phyloP scores from a whole-genome alignment of 1,140 invertebrate genomes.

The Drosophila pachea region DNA sequence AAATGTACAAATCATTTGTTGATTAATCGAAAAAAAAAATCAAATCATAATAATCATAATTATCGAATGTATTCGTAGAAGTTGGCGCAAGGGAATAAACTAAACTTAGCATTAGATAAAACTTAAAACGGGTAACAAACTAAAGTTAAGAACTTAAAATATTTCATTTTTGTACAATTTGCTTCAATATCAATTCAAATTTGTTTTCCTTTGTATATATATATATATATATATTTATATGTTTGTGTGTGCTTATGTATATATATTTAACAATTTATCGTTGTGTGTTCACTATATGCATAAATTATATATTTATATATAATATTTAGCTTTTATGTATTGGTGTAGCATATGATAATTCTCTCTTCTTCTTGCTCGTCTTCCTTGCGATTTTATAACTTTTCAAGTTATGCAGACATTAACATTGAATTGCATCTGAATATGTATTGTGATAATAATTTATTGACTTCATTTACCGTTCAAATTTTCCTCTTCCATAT shows the following conservation, averaged over 20 bases:
- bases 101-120: conserved; percentile 59
- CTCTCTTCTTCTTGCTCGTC: background rate
- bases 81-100: conserved; percentile 38
- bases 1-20: conserved; percentile 68
- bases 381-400: conserved; percentile 53
- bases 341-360: conserved; percentile 11
- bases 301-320: conserved; percentile 45
- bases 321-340: conserved; percentile 15
- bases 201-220: conserved; percentile 13
- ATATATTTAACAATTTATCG: conserved; percentile 66
- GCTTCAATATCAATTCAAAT: conserved; percentile 34
- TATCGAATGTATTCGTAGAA: conserved; percentile 26
- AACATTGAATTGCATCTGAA: conserved; percentile 60
- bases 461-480: conserved; percentile 56
- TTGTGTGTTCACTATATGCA: conserved; percentile 56
- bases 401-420: conserved; percentile 71
- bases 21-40: conserved; percentile 21
- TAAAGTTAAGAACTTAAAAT: conserved; percentile 52
- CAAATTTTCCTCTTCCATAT: conserved; percentile 25
- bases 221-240: conserved; percentile 16
- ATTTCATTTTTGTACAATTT: conserved; percentile 69
- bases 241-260: conserved; percentile 10
- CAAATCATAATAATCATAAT: conserved; percentile 13
- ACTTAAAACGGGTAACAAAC: conserved; percentile 61
- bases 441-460: conserved; percentile 38